Percentiles rank a stretch among this genome's conserved stretches.
Conservation (phyloP, 1,140 invertebrate species). For the Drosophila sechellia region DNA sequence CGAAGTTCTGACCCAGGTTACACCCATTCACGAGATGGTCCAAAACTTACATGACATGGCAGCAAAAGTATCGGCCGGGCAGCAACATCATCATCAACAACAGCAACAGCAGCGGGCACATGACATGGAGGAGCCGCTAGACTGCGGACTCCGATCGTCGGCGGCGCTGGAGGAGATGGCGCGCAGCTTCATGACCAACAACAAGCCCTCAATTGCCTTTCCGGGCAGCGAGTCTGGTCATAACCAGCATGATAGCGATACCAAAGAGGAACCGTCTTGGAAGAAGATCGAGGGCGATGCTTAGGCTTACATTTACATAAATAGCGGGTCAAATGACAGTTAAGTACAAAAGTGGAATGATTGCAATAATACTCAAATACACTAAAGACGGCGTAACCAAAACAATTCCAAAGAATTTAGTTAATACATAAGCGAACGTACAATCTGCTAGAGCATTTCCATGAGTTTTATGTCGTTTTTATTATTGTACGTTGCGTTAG, state of each 20-base stretch:
- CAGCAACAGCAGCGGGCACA: conserved; percentile 43
- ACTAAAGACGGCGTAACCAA: conserved; percentile 56
- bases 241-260: conserved; percentile 30
- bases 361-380: conserved; percentile 80
- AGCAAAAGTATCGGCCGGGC: conserved; percentile 67
- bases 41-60: conserved; percentile 74
- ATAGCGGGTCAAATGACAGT: conserved; percentile 43
- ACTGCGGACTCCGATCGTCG: conserved; percentile 66
- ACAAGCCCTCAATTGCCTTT: conserved; percentile 29
- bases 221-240: conserved; percentile 31
- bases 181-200: conserved; percentile 58
- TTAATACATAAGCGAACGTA: conserved; percentile 48
- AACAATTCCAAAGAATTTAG: conserved; percentile 81
- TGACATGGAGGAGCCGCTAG: conserved; percentile 62
- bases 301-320: conserved; percentile 37
- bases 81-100: conserved; percentile 55
- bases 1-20: conserved; percentile 42
- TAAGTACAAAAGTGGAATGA: conserved; percentile 76
- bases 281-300: conserved; percentile 64
- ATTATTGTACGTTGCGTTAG: conserved; percentile 51
- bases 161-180: conserved; percentile 64
- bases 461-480: conserved; percentile 62
- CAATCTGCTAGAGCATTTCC: conserved; percentile 72
- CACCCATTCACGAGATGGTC: conserved; percentile 68
- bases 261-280: conserved; percentile 63